Percentiles rank a stretch among this genome's conserved stretches.
Conservation (phyloP, 2,888 invertebrate genomes). For the Coronaproctus castanopsis region DNA sequence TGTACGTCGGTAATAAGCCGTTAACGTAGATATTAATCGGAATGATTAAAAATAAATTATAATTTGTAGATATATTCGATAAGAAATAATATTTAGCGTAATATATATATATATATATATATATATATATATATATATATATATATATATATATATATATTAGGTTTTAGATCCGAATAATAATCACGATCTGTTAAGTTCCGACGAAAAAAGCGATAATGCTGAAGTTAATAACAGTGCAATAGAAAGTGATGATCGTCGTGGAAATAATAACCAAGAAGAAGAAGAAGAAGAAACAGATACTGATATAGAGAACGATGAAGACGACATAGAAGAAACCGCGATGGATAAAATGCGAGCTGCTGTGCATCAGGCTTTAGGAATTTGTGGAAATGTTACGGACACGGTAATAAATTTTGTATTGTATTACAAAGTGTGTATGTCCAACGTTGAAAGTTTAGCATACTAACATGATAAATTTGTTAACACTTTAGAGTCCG, state of each 20-base stretch:
- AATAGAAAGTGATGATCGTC: slow-evolving; percentile 10
- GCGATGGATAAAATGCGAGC: slow-evolving; percentile 11
- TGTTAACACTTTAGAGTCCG: too few species aligned
- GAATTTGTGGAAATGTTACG: slow-evolving; percentile 34
- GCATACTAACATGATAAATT: too few species aligned
- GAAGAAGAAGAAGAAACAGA: slow-evolving; percentile 7
- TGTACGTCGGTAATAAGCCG: too few species aligned
- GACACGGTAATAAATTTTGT: slow-evolving; percentile 28
- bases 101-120: too few species aligned
- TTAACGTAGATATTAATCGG: too few species aligned
- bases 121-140: too few species aligned
- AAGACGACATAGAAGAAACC: slow-evolving; percentile 10
- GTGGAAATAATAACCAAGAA: slow-evolving; percentile 5
- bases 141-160: too few species aligned
- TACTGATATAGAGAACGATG: slow-evolving; percentile 8
- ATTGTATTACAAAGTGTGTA: too few species aligned
- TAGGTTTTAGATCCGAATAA: slow-evolving; percentile 14
- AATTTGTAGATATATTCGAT: too few species aligned
- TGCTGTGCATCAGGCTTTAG: slow-evolving; percentile 32
- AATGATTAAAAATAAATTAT: too few species aligned
- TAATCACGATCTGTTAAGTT: slow-evolving; percentile 2
- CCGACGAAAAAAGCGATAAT: slow-evolving; percentile 13
- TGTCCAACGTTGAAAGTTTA: too few species aligned
- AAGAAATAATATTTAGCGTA: too few species aligned
- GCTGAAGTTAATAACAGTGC: slow-evolving; percentile 3